Percentiles rank a stretch among this genome's conserved stretches.
Conservation (phyloP, 2,888 invertebrate species). For the Drosophila diplacantha region DNA sequence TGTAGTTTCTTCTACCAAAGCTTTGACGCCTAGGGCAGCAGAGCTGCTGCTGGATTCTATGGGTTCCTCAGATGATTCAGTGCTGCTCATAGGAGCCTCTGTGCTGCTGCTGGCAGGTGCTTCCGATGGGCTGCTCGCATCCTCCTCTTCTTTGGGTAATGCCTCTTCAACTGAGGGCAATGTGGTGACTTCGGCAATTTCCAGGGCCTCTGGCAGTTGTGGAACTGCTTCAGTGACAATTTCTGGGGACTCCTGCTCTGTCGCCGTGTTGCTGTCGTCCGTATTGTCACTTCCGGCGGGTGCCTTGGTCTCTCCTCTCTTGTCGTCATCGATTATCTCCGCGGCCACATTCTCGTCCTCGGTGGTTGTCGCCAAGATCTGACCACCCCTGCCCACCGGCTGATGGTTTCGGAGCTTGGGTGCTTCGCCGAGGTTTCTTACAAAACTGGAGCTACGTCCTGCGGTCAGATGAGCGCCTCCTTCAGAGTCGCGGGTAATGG, state of each 20-base stretch:
- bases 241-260: slow-evolving; percentile 50
- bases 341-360: slow-evolving; percentile 59
- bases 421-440: slow-evolving; percentile 38
- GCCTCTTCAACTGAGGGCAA: slow-evolving; percentile 1
- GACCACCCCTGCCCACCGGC: slow-evolving; percentile 53
- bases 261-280: slow-evolving; percentile 50
- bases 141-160: not conserved
- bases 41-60: slow-evolving; percentile 6
- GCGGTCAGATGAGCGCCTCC: slow-evolving; percentile 50
- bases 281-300: slow-evolving; percentile 28
- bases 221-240: slow-evolving; percentile 9
- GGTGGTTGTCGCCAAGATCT: slow-evolving; percentile 31
- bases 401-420: slow-evolving; percentile 25
- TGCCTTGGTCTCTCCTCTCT: slow-evolving; percentile 39
- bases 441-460: slow-evolving; percentile 53
- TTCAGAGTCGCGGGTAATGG: slow-evolving; percentile 50
- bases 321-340: slow-evolving; percentile 53
- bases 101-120: not conserved
- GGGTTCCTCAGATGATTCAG: not conserved
- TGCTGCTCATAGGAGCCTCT: not conserved
- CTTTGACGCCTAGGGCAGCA: not conserved
- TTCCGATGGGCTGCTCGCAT: slow-evolving; percentile 6
- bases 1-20: slow-evolving; percentile 6
- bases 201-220: not conserved
- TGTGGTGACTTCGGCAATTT: slow-evolving; percentile 9